Base-by-base conservation (phyloP, 2,888 invertebrate genomes). In the Amitus sp. region DNA sequence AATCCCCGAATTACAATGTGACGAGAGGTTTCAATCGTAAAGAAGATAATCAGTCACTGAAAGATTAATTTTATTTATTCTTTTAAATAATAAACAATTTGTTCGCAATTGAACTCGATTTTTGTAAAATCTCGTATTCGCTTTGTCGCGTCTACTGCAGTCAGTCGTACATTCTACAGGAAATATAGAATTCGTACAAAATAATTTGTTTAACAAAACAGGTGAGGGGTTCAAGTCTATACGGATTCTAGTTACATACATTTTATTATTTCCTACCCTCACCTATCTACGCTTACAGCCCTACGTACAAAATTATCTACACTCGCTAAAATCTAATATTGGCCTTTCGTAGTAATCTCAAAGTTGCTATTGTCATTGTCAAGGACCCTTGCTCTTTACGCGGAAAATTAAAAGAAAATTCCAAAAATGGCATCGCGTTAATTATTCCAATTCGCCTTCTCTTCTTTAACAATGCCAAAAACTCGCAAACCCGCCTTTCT, bases 101-200 rank as follows among this genome's bases (percentile, higher is more conserved):
- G 61, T 62, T n/a, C n/a, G n/a, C n/a, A 50, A 51, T 56, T 50
- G 52, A 48, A 47, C 37, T 30, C 42, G 13, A 47, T 63, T 51
- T 34, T 43, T 47, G 53, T 28, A 55, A 45, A 63, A 30, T 40
- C 37, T 30, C 45, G 50, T 53, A 15, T 47, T 59, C 42, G 37
- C 62, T 53, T 37, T 47, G 51, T 61, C 55, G 67, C 56, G 61
- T 64, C 63, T 56, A 67, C 62, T 54, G 47, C n/a, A 50, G 51
- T 71, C 71, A 73, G 70, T 71, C 70, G 75, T 77, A 80, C 80
- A n/a, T n/a, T n/a, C n/a, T n/a, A n/a, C n/a, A n/a, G n/a, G n/a
- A n/a, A n/a, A 73, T 79, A 77, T 78, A 78, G 67, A 80, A 81
- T 79, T 78, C 78, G 80, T 78, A 81, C 77, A 75, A 79, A 79